Percentiles rank a stretch among this genome's conserved stretches.
Evolutionary conservation across 2,797 vertebrate genomes (phyloP).

Genomic region (Holocentrus rufus): DNA sequence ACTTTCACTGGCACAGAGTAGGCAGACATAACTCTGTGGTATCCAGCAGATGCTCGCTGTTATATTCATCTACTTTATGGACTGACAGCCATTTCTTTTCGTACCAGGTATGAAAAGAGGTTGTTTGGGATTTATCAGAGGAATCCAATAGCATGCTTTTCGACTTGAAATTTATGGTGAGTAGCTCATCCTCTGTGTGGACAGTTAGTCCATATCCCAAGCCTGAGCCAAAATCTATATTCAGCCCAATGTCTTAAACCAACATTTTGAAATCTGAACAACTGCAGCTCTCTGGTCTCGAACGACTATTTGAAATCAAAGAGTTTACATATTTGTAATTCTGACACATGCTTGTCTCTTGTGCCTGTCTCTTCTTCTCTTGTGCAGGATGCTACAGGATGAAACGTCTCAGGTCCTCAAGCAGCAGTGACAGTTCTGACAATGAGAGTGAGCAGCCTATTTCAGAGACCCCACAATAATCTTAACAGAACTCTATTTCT

Average conservation of each 20-base stretch:
- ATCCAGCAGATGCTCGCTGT: background rate
- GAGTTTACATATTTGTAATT: background rate
- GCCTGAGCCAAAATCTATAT: background rate
- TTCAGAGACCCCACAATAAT: background rate
- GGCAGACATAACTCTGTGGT: slow-evolving; percentile 7
- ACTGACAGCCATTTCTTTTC: slow-evolving; percentile 15
- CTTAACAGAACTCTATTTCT: too few species aligned
- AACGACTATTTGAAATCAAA: too few species aligned
- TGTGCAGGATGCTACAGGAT: slow-evolving; percentile 93
- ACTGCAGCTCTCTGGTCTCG: too few species aligned
- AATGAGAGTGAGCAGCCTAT: slow-evolving; percentile 91
- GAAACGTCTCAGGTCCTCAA: slow-evolving; percentile 94
- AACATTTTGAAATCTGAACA: too few species aligned
- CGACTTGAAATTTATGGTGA: slow-evolving; percentile 80
- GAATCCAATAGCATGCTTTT: slow-evolving; percentile 78
- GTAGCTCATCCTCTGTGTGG: slow-evolving; percentile 28
- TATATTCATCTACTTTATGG: background rate
- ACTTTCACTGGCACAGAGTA: background rate
- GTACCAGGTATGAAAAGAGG: slow-evolving; percentile 67
- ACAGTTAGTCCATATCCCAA: background rate
- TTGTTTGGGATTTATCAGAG: slow-evolving; percentile 44
- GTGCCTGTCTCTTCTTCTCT: slow-evolving; percentile 26
- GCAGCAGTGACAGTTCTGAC: slow-evolving; percentile 99
- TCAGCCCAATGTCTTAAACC: too few species aligned
- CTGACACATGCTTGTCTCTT: background rate